Base-by-base conservation (phyloP, 2,113 vertebrate genomes). In the Siphamia tubifer region DNA sequence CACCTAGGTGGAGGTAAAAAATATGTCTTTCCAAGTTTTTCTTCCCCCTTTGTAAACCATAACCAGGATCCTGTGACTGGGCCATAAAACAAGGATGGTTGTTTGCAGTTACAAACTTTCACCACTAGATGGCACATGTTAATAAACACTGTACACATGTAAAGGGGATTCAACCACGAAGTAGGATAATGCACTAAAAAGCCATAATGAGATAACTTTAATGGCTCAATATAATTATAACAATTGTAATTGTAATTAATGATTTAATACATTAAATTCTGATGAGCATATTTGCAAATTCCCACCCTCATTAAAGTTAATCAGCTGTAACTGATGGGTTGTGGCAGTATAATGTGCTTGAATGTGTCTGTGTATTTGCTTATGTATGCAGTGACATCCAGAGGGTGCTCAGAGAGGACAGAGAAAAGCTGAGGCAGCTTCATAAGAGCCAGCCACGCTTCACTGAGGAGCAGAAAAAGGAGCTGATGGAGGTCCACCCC, bases 361-460 rank as follows among this genome's bases (percentile, higher is more conserved):
- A 4, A 6, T 28, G 15, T 51, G 16, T 54, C 23, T 70, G 24
- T 81, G 23, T 25, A 1, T 77, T 32, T 66, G 16, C 31, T 30
- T 71, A 15, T 45, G 3, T 54, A 34, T 64, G 38, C 85, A 93
- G 92, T 23, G 88, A 92, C 58, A 56, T 90, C 25, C 74, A 91
- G 63, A 74, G 68, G 0, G 95, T 99, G 58, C 86, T 99, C 68
- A 89, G 86, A 77, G 93, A 96, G 57, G 97, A 99, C 89, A 79
- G 89, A 35, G 91, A 95, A 75, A 96, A 93, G 83, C 84, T 99
- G 79, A 89, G 82, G 71, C 84, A 82, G 54, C 90, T 99, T 92
- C 95, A 94, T 83, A 94, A 90, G 63, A 76, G 74, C 49, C 98
- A 99, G 89, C 96, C 97, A 2, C 80, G 78, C 52, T 96, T 99